phyloP scores from a whole-genome alignment of 1,140 invertebrate species.

The Hylyphantes graminicola region DNA sequence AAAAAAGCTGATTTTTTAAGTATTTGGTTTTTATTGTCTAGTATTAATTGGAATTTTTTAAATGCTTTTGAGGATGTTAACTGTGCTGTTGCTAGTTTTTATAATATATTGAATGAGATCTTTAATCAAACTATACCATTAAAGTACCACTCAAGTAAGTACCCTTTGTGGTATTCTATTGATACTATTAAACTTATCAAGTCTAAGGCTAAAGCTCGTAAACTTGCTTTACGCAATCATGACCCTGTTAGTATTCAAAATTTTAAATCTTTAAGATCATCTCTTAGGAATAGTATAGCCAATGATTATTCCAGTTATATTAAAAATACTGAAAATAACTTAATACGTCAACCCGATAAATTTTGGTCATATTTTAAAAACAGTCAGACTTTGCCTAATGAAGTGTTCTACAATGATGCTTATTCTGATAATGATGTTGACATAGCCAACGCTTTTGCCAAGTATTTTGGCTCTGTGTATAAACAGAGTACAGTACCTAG shows the following conservation, averaged over 20 bases:
- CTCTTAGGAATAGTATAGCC: not conserved
- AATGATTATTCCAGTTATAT: not conserved
- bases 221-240: not conserved
- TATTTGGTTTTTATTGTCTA: too few relatives aligned
- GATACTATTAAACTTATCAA: too few relatives aligned
- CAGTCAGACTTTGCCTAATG: too few relatives aligned
- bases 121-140: not conserved
- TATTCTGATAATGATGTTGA: too few relatives aligned
- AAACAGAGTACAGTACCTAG: too few relatives aligned
- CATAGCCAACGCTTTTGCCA: too few relatives aligned
- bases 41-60: not conserved
- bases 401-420: too few relatives aligned
- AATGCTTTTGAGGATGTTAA: not conserved
- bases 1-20: not conserved
- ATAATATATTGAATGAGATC: not conserved
- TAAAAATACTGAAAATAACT: not conserved
- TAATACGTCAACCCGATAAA: not conserved
- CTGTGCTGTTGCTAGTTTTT: constrained; percentile 1
- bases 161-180: not conserved
- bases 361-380: too few relatives aligned
- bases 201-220: not conserved
- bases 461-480: too few relatives aligned
- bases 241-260: not conserved
- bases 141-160: not conserved
- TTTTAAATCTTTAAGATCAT: not conserved